Base-by-base conservation (phyloP, 2,113 vertebrate species). In the Aspidoscelis tigris region DNA sequence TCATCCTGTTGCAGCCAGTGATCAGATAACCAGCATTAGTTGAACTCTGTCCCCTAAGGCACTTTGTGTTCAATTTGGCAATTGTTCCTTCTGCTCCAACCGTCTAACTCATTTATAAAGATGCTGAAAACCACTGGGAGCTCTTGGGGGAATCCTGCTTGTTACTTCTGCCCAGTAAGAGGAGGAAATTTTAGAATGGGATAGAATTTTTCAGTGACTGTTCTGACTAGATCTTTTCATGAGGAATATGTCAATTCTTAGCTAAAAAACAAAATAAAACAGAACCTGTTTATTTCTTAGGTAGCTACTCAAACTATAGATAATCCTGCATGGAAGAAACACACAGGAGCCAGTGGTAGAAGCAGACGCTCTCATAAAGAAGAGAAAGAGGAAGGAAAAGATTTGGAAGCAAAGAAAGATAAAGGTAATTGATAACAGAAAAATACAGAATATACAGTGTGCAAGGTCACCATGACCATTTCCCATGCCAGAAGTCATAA, bases 271-370 rank as follows among this genome's bases (percentile, higher is more conserved):
- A 88, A 3, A 72, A 89, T 78, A 90, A 44, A 86, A 87, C 64
- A 97, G 96, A 96, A 93, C 61, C 91, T 94, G n/a, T 89, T 90
- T 12, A 90, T 92, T 78, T 92, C 90, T 88, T 95, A 96, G 83
- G 88, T 94, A 87, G 86, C 93, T 75, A 91, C 93, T 76, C 95
- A 94, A 87, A 94, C 90, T 78, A 83, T 84, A 91, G 96, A 95
- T 76, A 84, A 85, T 0, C 75, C 90, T 58, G 80, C 82, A 73
- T 94, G 93, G 90, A 96, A 94, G 82, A 97, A 94, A 86, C 20
- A 87, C 55, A 81, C 88, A 24, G 93, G 84, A 64, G 76, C 44
- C 18, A 95, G 84, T 66, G 94, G 94, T 7, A 94, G 93, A 81
- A 96, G 94, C 93, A 95, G 88, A 82, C 89, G 84, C 89, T 94